Percentiles rank a stretch among this genome's conserved stretches.
Evolutionary conservation across 2,888 invertebrate genomes (phyloP).

Genomic region (Papilio elwesi): DNA sequence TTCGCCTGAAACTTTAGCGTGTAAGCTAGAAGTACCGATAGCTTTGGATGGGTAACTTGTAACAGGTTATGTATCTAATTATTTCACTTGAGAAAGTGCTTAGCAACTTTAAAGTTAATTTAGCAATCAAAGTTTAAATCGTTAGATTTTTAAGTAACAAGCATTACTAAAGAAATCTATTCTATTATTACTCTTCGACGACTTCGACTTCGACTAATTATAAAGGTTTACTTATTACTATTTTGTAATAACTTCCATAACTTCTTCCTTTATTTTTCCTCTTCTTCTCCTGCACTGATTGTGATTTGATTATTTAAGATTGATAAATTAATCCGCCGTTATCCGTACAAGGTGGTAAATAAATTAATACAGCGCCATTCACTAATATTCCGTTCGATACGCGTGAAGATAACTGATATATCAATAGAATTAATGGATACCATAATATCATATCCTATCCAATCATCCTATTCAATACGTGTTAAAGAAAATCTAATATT

Average conservation of each 20-base stretch:
- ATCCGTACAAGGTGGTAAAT: not conserved
- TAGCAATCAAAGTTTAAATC: too few relatives aligned
- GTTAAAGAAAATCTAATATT: not conserved
- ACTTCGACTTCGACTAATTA: too few relatives aligned
- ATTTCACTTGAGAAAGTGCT: slow-evolving; percentile 1
- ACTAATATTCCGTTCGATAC: not conserved
- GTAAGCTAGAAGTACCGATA: not conserved
- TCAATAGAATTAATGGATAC: slow-evolving; percentile 7
- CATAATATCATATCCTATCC: not conserved
- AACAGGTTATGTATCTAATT: not conserved
- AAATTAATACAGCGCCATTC: not conserved
- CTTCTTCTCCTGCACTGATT: too few relatives aligned
- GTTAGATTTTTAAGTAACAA: too few relatives aligned
- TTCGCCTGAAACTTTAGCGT: slow-evolving; percentile 4
- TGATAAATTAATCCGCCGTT: not conserved
- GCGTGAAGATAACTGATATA: not conserved
- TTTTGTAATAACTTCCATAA: too few relatives aligned
- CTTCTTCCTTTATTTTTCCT: too few relatives aligned
- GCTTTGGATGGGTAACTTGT: not conserved
- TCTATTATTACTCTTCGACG: too few relatives aligned
- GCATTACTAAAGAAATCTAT: too few relatives aligned
- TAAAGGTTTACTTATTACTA: too few relatives aligned
- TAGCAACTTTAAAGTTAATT: not conserved
- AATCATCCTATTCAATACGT: slow-evolving; percentile 9
- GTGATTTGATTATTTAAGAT: too few relatives aligned